These are phyloP conservation scores for Drosophila subquinaria DNA, from an alignment of 2,888 invertebrate genomes.

Conservation along the genomic window DNA sequence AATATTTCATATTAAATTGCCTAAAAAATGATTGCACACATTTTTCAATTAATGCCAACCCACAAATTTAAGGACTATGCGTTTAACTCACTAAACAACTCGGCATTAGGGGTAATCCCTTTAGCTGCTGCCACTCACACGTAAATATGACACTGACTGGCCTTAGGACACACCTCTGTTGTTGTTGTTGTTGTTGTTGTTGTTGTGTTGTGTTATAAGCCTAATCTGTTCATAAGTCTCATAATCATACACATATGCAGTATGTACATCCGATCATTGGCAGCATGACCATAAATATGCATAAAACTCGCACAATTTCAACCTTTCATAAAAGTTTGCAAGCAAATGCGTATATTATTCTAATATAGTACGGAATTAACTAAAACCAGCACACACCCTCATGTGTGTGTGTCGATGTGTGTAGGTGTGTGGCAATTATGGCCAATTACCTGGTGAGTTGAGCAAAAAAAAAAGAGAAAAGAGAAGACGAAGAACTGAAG, in stretches of 20 bases:
- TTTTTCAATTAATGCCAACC: not conserved
- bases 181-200: conserved; percentile 7
- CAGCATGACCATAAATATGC: conserved; percentile 71
- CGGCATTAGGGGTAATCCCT: conserved; percentile 22
- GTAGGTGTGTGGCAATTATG: conserved; percentile 63
- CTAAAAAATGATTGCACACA: not conserved
- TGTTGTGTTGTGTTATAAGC: conserved; percentile 18
- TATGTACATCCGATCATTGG: conserved; percentile 44
- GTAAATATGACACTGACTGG: not conserved
- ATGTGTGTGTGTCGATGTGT: conserved; percentile 19
- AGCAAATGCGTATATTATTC: conserved; percentile 80
- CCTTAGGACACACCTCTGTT: conserved; percentile 15
- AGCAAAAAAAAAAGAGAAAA: conserved; percentile 18
- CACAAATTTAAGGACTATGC: conserved; percentile 8
- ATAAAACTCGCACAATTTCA: conserved; percentile 67
- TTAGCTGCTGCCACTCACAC: conserved; percentile 5
- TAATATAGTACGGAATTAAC: conserved; percentile 70
- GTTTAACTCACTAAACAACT: not conserved
- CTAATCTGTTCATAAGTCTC: conserved; percentile 35
- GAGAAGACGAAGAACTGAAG: conserved; percentile 15
- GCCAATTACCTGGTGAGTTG: conserved; percentile 70
- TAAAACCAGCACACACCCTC: conserved; percentile 32
- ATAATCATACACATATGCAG: conserved; percentile 3
- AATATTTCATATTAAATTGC: not conserved
- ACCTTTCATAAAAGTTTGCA: conserved; percentile 80